Evolutionary conservation across 2,113 vertebrate genomes (phyloP), one percentile per base, ranked within the genome.

Genomic region (Scolopax mira): DNA sequence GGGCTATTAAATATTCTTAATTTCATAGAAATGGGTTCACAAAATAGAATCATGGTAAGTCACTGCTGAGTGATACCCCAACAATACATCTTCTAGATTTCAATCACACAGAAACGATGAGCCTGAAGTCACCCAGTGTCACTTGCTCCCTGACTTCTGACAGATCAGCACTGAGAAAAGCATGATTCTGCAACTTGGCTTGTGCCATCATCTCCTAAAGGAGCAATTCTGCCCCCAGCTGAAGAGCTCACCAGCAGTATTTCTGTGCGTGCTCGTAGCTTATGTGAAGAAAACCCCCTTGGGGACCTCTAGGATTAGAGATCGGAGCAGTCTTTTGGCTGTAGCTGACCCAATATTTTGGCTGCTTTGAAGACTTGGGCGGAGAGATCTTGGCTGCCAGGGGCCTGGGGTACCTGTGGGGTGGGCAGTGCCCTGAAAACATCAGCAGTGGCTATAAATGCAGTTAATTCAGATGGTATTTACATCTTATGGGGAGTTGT

Each of bases 81-180:
- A n/a, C n/a, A n/a, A n/a, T n/a, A n/a, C n/a, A n/a, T n/a, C n/a
- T n/a, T n/a, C n/a, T n/a, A n/a, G n/a, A n/a, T n/a, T n/a, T n/a
- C n/a, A n/a, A n/a, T n/a, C 65, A 1, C 51, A 21, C 1, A 2
- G 46, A 61, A 65, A 33, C 4, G 13, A 31, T 0, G 46, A 84
- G 67, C 54, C 41, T 24, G 33, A 39, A 55, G 31, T 86, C 87
- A 48, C 48, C 35, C 39, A 0, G 35, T 2, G 27, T 31, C 25
- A 24, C 57, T 21, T 3, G 5, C 33, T 88, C 27, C 44, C 27
- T 35, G 79, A 13, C 28, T 49, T 44, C 2, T 19, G 67, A 30
- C 8, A 1, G 37, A 30, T 31, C 10, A 8, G 61, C 67, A 5
- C 48, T 1, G 42, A 18, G 12, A 16, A 13, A 5, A 2, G 6